Conservation (phyloP, 2,113 vertebrate genomes). For the Platanista minor region DNA sequence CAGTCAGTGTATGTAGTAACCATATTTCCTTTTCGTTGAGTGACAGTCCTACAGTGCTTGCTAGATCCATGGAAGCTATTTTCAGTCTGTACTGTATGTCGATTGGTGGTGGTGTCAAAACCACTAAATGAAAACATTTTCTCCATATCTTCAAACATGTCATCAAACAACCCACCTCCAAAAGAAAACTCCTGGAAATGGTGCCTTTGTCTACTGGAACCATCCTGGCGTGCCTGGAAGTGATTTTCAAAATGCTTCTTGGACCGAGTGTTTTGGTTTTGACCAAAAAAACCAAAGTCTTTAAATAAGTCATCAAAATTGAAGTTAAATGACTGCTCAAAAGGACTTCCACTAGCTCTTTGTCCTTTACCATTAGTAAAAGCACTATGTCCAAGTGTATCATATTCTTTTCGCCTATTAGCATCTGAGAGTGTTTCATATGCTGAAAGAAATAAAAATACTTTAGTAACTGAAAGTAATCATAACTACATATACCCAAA, state of each 20-base stretch:
- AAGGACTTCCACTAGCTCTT: constrained; percentile 78
- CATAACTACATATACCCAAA: constrained; percentile 3
- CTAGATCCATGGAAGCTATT: constrained; percentile 86
- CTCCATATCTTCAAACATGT: constrained; percentile 96
- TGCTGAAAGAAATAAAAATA: constrained; percentile 80
- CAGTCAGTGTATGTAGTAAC: constrained; percentile 98
- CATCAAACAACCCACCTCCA: constrained; percentile 89
- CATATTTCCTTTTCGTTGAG: constrained; percentile 96
- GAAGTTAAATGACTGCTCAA: constrained; percentile 91
- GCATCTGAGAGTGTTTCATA: constrained; percentile 95
- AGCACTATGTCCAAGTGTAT: constrained; percentile 85
- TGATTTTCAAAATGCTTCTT: constrained; percentile 94
- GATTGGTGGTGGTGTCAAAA: constrained; percentile 79
- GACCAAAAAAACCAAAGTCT: constrained; percentile 90
- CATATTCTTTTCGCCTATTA: constrained; percentile 90
- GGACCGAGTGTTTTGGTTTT: constrained; percentile 84
- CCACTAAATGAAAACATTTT: constrained; percentile 95
- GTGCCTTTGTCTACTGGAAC: constrained; percentile 84
- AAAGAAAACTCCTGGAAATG: constrained; percentile 90
- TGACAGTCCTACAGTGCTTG: constrained; percentile 96
- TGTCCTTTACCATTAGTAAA: constrained; percentile 79
- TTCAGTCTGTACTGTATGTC: constrained; percentile 83
- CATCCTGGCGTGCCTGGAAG: constrained; percentile 87
- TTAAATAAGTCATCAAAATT: constrained; percentile 95
- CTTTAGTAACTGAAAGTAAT: not conserved